Base-by-base conservation (phyloP, 2,888 invertebrate genomes). In the Dicyrtoma fusca region DNA sequence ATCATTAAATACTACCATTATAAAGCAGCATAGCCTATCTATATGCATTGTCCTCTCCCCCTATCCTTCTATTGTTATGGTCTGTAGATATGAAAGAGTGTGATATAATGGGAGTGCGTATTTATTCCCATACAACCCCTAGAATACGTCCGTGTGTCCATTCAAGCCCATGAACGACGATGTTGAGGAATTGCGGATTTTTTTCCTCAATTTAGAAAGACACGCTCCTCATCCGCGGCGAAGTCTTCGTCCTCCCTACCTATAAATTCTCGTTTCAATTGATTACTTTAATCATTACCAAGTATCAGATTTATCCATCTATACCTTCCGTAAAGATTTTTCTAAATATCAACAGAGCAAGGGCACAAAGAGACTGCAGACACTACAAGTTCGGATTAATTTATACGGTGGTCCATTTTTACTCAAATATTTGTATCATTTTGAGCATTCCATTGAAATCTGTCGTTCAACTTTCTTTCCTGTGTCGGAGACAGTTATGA, bases 231-330 rank as follows among this genome's bases (percentile, higher is more conserved):
- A 42, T 68, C 59, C 68, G 26, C 59, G 10, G 57, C 53, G 21
- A 59, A 45, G 68, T 55, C 62, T 64, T 71, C 23, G 17, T 61
- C 47, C 62, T 47, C 49, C 61, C 69, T 49, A 69, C 59, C 44
- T 69, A 69, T 69, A 69, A 69, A 69, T 69, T 61, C 69, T 62
- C 45, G 61, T 23, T 61, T 69, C 69, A 61, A 51, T 69, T 62
- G 69, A 69, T 61, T 51, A 34, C 59, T 11, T 14, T 23, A 59
- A 69, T 62, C 69, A 69, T 62, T 69, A 66, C 53, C 6, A 19
- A 44, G 62, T 53, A 42, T 66, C 53, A 66, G 55, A 10, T 17
- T 17, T 64, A 13, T 21, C 14, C 42, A 13, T 21, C 55, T 57
- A 53, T 10, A 34, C 34, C 34, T 34, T 8, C 8, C 34, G 4